Conservation (phyloP, 2,113 vertebrate genomes). For the Leptosomus discolor region DNA sequence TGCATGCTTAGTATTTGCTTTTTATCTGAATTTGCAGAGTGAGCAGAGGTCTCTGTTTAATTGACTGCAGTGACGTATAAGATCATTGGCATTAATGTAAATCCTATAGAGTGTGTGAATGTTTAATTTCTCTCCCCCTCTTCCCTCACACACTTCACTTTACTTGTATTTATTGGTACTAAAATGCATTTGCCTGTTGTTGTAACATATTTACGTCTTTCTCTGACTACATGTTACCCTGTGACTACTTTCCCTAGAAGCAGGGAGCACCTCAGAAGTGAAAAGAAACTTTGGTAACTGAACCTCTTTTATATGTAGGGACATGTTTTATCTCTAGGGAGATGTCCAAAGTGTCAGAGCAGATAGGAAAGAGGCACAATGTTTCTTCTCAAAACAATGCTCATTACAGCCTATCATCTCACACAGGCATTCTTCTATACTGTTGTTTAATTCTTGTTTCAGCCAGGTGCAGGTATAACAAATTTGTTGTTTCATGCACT, state of each 20-base stretch:
- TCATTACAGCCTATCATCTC: background rate
- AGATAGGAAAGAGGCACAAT: fast-evolving
- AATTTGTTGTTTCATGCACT: background rate
- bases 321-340: background rate
- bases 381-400: background rate
- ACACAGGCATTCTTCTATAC: background rate
- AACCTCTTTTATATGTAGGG: background rate
- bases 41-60: background rate
- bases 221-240: background rate
- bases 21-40: background rate
- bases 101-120: background rate
- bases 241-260: background rate
- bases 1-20: background rate
- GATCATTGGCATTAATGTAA: background rate
- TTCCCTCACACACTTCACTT: background rate
- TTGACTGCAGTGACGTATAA: fast-evolving
- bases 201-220: background rate
- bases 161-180: background rate
- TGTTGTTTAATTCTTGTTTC: background rate
- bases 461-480: background rate
- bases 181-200: background rate
- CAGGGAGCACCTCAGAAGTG: background rate
- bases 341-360: background rate
- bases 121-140: background rate
- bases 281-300: background rate